These are phyloP conservation scores for Anodontia alba DNA, from an alignment of 2,888 invertebrate species.

Conservation along the genomic window DNA sequence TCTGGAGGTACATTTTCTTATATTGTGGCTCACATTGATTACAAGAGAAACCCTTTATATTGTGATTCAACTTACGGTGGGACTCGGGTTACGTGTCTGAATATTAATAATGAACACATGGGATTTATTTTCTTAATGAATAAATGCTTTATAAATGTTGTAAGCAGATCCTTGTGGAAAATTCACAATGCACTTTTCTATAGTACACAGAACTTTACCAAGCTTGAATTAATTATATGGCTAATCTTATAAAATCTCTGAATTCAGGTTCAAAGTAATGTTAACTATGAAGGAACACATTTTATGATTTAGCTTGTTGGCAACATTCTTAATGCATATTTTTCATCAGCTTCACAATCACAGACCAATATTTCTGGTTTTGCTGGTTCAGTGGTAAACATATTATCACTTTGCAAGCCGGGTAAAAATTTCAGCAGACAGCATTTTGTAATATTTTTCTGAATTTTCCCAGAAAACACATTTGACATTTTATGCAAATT, in stretches of 20 bases:
- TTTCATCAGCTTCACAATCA: not conserved
- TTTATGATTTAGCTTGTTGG: constrained; percentile 15
- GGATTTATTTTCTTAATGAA: constrained; percentile 5
- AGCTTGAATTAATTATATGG: constrained; percentile 8
- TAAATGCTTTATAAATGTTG: not conserved
- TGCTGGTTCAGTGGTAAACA: too few species aligned
- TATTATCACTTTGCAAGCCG: too few species aligned
- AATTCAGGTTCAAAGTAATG: not conserved
- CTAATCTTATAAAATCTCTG: constrained; percentile 14
- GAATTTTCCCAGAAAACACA: too few species aligned
- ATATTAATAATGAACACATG: constrained; percentile 14
- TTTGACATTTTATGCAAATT: too few species aligned
- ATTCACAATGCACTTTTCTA: not conserved
- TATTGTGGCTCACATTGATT: not conserved
- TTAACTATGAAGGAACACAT: constrained; percentile 5
- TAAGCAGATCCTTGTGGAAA: not conserved
- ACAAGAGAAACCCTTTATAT: not conserved
- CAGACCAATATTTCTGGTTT: not conserved
- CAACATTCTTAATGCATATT: not conserved
- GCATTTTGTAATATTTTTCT: too few species aligned
- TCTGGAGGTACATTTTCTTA: too few species aligned
- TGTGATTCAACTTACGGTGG: not conserved
- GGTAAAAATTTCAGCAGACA: too few species aligned
- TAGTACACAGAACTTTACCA: not conserved
- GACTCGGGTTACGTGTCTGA: not conserved